phyloP scores from a whole-genome alignment of 2,888 invertebrate genomes.

The Ectobius pallidus region DNA sequence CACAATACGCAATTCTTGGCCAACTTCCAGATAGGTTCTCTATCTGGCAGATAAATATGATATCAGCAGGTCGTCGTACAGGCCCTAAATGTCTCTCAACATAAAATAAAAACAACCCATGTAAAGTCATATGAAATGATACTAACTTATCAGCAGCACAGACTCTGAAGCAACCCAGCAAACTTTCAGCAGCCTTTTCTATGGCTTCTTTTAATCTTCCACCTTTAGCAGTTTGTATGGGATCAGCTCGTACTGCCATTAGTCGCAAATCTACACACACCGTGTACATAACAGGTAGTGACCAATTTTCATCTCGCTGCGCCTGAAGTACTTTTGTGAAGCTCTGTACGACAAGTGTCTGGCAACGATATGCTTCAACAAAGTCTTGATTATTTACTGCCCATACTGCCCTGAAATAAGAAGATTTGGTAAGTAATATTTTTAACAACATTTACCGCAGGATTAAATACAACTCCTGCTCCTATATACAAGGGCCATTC shows the following conservation, averaged over 20 bases:
- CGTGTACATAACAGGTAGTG: conserved; percentile 89
- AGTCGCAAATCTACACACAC: conserved; percentile 87
- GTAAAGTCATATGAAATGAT: no score
- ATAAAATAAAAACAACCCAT: no score
- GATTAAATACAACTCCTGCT: no score
- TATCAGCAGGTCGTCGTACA: no score
- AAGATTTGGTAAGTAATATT: no score
- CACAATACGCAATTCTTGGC: no score
- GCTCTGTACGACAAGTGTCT: conserved; percentile 76
- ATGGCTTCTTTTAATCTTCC: conserved; percentile 66
- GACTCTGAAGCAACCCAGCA: conserved; percentile 92
- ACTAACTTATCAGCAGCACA: conserved; percentile 89
- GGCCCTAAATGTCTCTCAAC: no score
- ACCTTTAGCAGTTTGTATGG: conserved; percentile 53
- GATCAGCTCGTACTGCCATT: conserved; percentile 82
- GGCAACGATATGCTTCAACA: conserved; percentile 74
- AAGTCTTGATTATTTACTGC: conserved; percentile 58
- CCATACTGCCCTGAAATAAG: conserved; percentile 57
- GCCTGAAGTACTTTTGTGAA: conserved; percentile 83
- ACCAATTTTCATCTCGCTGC: conserved; percentile 96
- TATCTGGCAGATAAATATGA: no score
- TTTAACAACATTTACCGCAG: no score
- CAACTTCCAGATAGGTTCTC: no score
- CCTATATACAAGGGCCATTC: no score
- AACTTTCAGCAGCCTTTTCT: conserved; percentile 91